phyloP scores from a whole-genome alignment of 2,113 vertebrate genomes.

The Gulo gulo region DNA sequence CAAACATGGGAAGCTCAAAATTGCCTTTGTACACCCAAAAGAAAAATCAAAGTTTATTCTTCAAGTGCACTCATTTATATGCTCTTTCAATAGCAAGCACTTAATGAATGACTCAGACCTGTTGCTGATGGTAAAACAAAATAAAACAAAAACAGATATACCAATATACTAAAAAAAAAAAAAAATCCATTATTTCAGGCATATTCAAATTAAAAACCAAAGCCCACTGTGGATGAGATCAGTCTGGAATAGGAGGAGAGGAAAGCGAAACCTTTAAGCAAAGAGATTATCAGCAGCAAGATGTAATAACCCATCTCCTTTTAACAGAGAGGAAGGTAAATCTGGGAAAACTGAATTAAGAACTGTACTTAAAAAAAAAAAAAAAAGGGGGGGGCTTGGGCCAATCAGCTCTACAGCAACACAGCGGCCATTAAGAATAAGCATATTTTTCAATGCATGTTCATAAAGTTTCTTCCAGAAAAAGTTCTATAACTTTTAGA shows the following conservation, averaged over 20 bases:
- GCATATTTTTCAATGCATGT: neutral
- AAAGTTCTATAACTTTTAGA: neutral
- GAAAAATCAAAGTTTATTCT: neutral
- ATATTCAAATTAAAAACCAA: neutral
- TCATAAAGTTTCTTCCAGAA: neutral
- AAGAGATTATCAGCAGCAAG: neutral
- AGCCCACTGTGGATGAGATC: neutral
- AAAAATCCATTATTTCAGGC: neutral
- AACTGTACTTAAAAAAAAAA: neutral
- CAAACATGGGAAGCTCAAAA: neutral
- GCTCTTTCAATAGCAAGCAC: neutral
- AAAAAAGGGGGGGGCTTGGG: accelerated
- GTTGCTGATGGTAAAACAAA: neutral
- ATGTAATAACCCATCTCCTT: neutral
- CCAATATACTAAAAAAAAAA: neutral
- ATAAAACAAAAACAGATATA: neutral
- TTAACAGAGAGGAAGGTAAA: neutral
- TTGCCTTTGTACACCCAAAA: neutral
- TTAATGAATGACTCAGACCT: neutral
- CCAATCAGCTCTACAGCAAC: neutral
- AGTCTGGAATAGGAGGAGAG: neutral
- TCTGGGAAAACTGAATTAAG: neutral
- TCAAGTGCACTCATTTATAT: neutral
- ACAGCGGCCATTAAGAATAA: neutral
- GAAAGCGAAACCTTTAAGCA: neutral